Conservation (phyloP, 2,113 vertebrate genomes). For the Chascanopsetta lugubris region DNA sequence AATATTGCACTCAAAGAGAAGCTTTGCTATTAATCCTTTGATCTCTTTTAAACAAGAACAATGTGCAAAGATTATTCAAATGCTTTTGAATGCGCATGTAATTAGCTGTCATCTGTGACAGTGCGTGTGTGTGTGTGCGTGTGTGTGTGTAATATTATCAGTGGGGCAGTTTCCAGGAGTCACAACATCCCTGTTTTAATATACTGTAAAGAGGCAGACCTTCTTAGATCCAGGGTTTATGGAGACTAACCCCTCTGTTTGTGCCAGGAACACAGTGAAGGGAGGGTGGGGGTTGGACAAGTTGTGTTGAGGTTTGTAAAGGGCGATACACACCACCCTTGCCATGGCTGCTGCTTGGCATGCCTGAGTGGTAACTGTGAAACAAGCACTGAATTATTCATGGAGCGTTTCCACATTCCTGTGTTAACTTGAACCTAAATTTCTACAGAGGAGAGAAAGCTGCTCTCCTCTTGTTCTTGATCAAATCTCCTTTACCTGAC, state of each 20-base stretch:
- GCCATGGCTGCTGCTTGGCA: constrained; percentile 48
- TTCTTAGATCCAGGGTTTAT: constrained; percentile 20
- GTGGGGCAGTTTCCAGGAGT: constrained; percentile 15
- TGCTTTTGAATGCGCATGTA: too few species aligned
- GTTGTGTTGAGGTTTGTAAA: constrained; percentile 51
- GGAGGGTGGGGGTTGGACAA: constrained; percentile 12
- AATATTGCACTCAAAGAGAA: too few species aligned
- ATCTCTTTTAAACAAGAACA: not conserved
- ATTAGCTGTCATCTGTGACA: not conserved
- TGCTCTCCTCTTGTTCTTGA: constrained; percentile 20
- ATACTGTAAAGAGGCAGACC: constrained; percentile 10
- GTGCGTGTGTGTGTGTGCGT: not conserved
- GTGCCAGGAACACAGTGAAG: constrained; percentile 33
- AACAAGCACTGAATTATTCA: constrained; percentile 71
- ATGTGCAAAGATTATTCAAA: not conserved
- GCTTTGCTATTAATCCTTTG: not conserved
- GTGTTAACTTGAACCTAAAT: constrained; percentile 53
- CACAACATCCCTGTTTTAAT: constrained; percentile 34
- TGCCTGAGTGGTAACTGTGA: constrained; percentile 29
- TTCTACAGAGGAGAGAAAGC: constrained; percentile 12
- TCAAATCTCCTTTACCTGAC: constrained; percentile 33
- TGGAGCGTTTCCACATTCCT: constrained; percentile 48
- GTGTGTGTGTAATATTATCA: constrained; percentile 23
- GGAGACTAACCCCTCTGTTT: constrained; percentile 20
- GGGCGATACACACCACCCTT: constrained; percentile 40